Evolutionary conservation across 2,888 invertebrate species (phyloP).

Genomic region (Lepidocyrtinus sp.): DNA sequence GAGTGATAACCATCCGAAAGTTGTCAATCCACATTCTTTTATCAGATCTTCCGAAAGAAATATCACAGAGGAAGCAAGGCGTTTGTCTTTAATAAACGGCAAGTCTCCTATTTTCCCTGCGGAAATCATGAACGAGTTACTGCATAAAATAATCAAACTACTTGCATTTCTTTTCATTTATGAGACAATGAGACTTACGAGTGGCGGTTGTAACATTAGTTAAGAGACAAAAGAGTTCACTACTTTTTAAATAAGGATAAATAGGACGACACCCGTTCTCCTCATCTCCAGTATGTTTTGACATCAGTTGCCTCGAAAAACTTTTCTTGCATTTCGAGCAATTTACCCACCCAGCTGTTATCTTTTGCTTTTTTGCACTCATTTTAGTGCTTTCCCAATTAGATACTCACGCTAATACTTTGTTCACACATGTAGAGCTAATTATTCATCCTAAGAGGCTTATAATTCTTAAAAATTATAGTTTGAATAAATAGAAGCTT

Average conservation of each 20-base stretch:
- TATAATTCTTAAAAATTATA: too few species aligned
- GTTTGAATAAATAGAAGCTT: too few species aligned
- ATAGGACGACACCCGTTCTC: slow-evolving; percentile 53
- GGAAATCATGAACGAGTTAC: slow-evolving; percentile 16
- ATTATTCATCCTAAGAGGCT: too few species aligned
- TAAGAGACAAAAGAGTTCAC: slow-evolving; percentile 32
- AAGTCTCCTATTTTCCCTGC: slow-evolving; percentile 60
- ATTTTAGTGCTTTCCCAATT: too few species aligned
- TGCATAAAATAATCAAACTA: background rate
- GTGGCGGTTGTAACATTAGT: slow-evolving; percentile 54
- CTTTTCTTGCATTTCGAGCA: slow-evolving; percentile 62
- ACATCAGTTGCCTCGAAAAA: slow-evolving; percentile 48
- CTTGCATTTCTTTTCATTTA: background rate
- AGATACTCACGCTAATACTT: too few species aligned
- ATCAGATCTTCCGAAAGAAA: slow-evolving; percentile 66
- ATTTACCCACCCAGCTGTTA: slow-evolving; percentile 51
- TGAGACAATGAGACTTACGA: slow-evolving; percentile 42
- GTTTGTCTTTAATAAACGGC: slow-evolving; percentile 60
- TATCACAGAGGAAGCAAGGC: slow-evolving; percentile 55
- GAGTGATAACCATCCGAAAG: slow-evolving; percentile 63
- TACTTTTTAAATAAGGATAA: slow-evolving; percentile 54
- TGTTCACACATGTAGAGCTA: too few species aligned
- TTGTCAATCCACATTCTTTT: slow-evolving; percentile 62
- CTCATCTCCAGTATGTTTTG: slow-evolving; percentile 60
- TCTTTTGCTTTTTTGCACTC: slow-evolving; percentile 63